phyloP scores from a whole-genome alignment of 1,140 invertebrate species.

The Hestina assimilis region DNA sequence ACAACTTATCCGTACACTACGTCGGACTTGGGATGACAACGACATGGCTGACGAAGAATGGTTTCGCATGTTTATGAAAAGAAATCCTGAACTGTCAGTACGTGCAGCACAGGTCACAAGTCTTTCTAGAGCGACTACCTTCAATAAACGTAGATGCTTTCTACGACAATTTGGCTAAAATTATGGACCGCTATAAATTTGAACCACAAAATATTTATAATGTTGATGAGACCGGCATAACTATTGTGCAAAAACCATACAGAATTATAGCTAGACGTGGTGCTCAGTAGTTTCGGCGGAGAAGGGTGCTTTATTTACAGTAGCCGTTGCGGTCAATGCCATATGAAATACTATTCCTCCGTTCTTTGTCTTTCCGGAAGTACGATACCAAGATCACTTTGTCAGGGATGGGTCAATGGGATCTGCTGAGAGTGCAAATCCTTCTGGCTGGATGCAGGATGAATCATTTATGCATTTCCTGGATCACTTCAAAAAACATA shows the following conservation, averaged over 20 bases:
- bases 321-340: constrained; percentile 57
- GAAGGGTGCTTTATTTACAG: constrained; percentile 62
- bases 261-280: constrained; percentile 60
- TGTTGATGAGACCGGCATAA: constrained; percentile 73
- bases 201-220: constrained; percentile 43
- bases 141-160: constrained; percentile 70
- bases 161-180: constrained; percentile 33
- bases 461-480: constrained; percentile 49
- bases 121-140: constrained; percentile 67
- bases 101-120: constrained; percentile 65
- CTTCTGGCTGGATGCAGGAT: constrained; percentile 65
- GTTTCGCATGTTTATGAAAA: constrained; percentile 67
- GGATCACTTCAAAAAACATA: constrained; percentile 50
- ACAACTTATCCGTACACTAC: constrained; percentile 46
- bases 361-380: constrained; percentile 34
- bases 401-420: constrained; percentile 52
- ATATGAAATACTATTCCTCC: constrained; percentile 42
- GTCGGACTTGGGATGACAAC: constrained; percentile 34
- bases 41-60: constrained; percentile 69
- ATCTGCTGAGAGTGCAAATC: constrained; percentile 45
- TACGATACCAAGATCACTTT: constrained; percentile 65
- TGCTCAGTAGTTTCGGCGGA: constrained; percentile 62
- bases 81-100: constrained; percentile 63
- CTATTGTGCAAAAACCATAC: constrained; percentile 54
- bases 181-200: constrained; percentile 34